A percentile compares a stretch with the other conserved stretches of the same genome.
Evolutionary conservation across 2,888 invertebrate genomes (phyloP).

Genomic region (Pomacea canaliculata): DNA sequence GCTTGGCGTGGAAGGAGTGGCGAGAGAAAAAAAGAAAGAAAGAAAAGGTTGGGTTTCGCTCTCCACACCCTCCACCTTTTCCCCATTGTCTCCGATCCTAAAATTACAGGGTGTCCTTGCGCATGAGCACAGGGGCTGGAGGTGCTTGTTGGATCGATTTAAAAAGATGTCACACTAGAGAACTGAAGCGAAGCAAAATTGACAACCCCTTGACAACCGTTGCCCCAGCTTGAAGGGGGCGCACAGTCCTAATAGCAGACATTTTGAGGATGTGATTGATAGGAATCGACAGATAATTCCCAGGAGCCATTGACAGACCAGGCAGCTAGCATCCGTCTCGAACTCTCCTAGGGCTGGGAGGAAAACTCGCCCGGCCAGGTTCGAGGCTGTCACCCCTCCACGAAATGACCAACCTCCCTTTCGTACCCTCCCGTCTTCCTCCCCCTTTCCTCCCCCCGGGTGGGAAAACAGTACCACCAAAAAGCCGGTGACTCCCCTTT

Average conservation of each 20-base stretch:
- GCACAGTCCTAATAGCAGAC: not conserved
- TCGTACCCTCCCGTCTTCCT: too few species aligned
- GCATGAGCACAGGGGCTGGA: not conserved
- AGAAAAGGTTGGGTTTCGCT: not conserved
- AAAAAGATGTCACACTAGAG: conserved; percentile 4
- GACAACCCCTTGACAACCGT: not conserved
- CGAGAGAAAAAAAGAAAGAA: not conserved
- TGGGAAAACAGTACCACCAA: too few species aligned
- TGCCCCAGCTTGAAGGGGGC: not conserved
- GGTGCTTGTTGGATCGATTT: conserved; percentile 1
- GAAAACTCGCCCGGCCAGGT: too few species aligned
- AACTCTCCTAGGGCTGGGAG: too few species aligned
- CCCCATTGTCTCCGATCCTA: not conserved
- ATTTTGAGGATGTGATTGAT: conserved; percentile 1
- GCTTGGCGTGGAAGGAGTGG: not conserved
- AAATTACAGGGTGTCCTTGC: conserved; percentile 1
- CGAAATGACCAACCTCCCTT: too few species aligned
- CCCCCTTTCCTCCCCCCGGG: too few species aligned
- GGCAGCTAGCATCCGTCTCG: too few species aligned
- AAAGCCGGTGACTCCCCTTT: too few species aligned
- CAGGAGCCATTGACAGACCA: not conserved
- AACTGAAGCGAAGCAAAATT: conserved; percentile 3
- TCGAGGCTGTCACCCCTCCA: too few species aligned
- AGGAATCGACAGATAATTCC: not conserved
- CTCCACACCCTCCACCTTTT: not conserved